Evolutionary conservation across 2,888 invertebrate species (phyloP), one percentile per base, ranked within the genome.

Genomic region (Tetrapedia diversipes): DNA sequence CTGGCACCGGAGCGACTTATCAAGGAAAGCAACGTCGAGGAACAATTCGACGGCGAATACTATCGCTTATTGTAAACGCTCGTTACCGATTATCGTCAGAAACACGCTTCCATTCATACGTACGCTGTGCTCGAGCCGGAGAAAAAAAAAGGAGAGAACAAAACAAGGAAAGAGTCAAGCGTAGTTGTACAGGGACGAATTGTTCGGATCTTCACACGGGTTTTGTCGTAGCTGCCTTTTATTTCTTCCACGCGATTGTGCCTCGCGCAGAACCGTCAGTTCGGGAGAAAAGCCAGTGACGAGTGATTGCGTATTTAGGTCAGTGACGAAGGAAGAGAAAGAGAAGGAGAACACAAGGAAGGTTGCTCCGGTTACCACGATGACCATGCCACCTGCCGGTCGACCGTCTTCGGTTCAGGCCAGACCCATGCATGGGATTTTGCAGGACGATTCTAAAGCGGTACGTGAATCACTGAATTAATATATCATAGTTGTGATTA

Each of bases 281-380:
- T 32, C 47, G 39, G 47, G 43, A 56, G 54, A 61, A 43, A 39
- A 27, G 59, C 11, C 49, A 37, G 49, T 74, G 57, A 67, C 71
- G 57, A 59, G 37, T 63, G 60, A 51, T 77, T 64, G 64, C 41
- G 19, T 75, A 71, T 89, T 70, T 92, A 96, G 96, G 93, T 95
- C 95, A 64, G 94, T 96, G 81, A 95, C 96, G 76, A 95, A 96
- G 88, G 97, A 97, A 90, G 97, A 97, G 89, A 97, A 97, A 89
- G 97, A 96, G 83, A 95, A 96, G 86, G 97, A 97, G 92, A 96
- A 95, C 90, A 96, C 96, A 88, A 96, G 96, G 83, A 96, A 96
- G 92, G 87, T 92, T 37, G 90, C 86, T 3, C 91, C 92, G 16
- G 68, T 82, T 16, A 41, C 81, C 22, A 75, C 85, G 54, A 75